Evolutionary conservation across 2,888 invertebrate species (phyloP).

Genomic region (Acanthosepion lycidas): DNA sequence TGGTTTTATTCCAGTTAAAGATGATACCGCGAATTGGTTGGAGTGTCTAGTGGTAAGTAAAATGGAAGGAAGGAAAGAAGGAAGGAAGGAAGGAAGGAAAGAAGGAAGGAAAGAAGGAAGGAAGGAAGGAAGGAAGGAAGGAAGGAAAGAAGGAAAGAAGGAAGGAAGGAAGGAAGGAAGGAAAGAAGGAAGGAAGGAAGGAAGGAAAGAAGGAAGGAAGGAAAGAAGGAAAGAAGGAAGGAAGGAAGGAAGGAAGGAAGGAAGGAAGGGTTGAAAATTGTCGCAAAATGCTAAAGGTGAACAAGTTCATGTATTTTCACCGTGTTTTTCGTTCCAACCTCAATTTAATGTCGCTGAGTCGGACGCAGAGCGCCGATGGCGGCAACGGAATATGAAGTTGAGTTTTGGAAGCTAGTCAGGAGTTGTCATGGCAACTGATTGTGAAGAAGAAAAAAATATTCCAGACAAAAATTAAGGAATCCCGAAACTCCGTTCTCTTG

Average conservation of each 20-base stretch:
- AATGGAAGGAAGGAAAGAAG: no score
- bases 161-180: background rate
- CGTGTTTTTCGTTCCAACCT: background rate
- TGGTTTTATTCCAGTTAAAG: no score
- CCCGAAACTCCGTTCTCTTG: background rate
- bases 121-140: background rate
- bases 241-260: background rate
- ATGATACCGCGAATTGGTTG: no score
- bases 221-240: background rate
- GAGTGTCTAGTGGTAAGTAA: no score
- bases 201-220: background rate
- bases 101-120: background rate
- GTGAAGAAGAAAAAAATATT: background rate
- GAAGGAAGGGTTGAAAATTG: background rate
- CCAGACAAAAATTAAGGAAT: background rate
- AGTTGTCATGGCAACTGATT: slow-evolving; percentile 21
- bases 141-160: background rate
- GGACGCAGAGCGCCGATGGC: background rate
- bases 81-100: background rate
- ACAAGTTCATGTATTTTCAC: background rate
- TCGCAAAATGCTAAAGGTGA: background rate
- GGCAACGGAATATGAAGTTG: background rate
- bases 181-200: background rate
- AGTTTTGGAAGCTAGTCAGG: background rate
- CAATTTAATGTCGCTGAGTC: slow-evolving; percentile 5